Conservation (phyloP, 2,113 vertebrate species). For the Rhea pennata region DNA sequence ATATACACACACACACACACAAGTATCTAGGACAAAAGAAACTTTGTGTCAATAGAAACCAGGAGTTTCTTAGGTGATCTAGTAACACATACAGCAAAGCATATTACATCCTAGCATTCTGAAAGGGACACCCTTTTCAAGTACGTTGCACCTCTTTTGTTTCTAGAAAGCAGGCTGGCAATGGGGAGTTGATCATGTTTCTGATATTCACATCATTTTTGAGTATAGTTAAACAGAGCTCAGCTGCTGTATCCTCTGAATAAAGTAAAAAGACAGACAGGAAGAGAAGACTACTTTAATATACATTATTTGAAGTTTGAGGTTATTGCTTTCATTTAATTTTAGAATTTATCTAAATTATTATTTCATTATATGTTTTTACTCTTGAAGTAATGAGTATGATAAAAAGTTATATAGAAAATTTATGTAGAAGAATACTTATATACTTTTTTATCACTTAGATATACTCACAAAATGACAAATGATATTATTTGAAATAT, state of each 20-base stretch:
- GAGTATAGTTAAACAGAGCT: neutral
- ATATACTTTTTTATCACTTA: neutral
- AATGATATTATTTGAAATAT: neutral
- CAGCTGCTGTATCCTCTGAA: neutral
- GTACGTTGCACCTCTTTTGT: conserved; percentile 18
- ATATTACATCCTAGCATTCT: neutral
- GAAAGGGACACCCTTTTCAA: conserved; percentile 33
- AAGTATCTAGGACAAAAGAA: neutral
- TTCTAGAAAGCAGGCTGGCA: conserved; percentile 8
- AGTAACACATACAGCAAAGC: neutral
- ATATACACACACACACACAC: neutral
- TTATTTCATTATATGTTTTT: neutral
- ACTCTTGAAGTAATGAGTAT: neutral
- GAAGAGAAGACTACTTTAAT: neutral
- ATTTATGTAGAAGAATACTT: neutral
- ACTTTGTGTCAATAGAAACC: neutral
- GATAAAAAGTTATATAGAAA: neutral
- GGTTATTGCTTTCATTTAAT: neutral
- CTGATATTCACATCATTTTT: neutral
- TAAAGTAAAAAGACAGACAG: neutral
- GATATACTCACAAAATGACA: neutral
- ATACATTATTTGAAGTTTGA: neutral
- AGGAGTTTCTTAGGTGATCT: neutral
- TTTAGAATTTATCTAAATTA: neutral
- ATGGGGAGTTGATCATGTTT: neutral